A percentile compares a stretch with the other conserved stretches of the same genome.
Evolutionary conservation across 1,140 invertebrate genomes (phyloP).

Genomic region (Drosophila triauraria): DNA sequence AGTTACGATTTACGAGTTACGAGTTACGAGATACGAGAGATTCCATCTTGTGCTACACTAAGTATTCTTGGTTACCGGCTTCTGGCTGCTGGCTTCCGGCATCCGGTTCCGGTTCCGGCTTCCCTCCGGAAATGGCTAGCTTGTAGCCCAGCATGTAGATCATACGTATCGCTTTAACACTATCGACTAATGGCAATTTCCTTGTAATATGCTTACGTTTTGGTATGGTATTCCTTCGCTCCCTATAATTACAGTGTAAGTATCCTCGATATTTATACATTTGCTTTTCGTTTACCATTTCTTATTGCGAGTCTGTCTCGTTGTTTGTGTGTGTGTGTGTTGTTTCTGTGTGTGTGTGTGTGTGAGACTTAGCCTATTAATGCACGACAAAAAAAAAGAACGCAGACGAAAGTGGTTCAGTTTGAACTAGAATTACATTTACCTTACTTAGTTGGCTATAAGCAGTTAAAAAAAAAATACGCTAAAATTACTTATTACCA

Average conservation of each 20-base stretch:
- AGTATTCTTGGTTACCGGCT: slow-evolving; percentile 27
- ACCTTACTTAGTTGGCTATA: slow-evolving; percentile 70
- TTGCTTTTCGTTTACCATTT: slow-evolving; percentile 49
- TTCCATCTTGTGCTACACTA: slow-evolving; percentile 54
- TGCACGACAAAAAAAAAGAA: slow-evolving; percentile 46
- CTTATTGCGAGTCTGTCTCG: slow-evolving; percentile 32
- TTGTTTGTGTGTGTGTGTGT: slow-evolving; percentile 11
- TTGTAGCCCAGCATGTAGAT: slow-evolving; percentile 36
- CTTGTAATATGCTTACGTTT: slow-evolving; percentile 65
- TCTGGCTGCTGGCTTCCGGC: neutral
- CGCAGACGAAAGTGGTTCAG: slow-evolving; percentile 45
- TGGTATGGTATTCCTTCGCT: slow-evolving; percentile 49
- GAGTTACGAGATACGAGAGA: slow-evolving; percentile 44
- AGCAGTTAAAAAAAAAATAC: slow-evolving; percentile 75
- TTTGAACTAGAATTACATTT: slow-evolving; percentile 62
- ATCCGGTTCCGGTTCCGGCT: neutral
- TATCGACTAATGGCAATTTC: slow-evolving; percentile 82
- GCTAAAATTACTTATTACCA: slow-evolving; percentile 76
- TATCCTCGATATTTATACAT: slow-evolving; percentile 48
- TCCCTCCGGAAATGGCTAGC: neutral
- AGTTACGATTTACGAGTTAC: slow-evolving; percentile 37
- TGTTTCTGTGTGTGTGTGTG: slow-evolving; percentile 5
- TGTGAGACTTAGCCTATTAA: slow-evolving; percentile 32
- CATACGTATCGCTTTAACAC: slow-evolving; percentile 67
- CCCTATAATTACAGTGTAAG: slow-evolving; percentile 47